A percentile compares a stretch with the other conserved stretches of the same genome.
phyloP scores from a whole-genome alignment of 2,113 vertebrate genomes.

The Istiophorus platypterus region DNA sequence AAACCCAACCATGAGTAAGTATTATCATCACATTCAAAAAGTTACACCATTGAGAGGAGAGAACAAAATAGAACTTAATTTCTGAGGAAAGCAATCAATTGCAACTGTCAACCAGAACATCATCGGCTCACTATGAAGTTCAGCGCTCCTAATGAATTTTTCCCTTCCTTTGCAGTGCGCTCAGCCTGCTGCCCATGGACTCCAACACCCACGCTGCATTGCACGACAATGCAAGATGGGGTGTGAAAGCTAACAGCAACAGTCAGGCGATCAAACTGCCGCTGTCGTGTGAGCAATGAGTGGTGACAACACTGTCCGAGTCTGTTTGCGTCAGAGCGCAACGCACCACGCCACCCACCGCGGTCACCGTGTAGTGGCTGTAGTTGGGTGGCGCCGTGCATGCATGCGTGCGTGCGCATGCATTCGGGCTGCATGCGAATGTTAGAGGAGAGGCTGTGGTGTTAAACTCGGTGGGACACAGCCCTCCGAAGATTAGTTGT shows the following conservation, averaged over 20 bases:
- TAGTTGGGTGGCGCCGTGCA: slow-evolving; percentile 13
- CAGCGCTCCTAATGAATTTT: background rate
- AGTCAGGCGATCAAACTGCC: slow-evolving; percentile 28
- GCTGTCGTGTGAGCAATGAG: slow-evolving; percentile 61
- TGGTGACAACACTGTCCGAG: slow-evolving; percentile 47
- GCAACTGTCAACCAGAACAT: background rate
- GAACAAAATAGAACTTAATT: background rate
- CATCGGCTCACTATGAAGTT: background rate
- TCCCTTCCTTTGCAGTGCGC: background rate
- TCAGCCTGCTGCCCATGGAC: slow-evolving; percentile 38
- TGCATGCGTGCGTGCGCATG: background rate
- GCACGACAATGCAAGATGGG: slow-evolving; percentile 65
- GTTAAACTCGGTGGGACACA: slow-evolving; percentile 29
- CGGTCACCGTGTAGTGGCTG: no score
- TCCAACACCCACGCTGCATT: slow-evolving; percentile 68
- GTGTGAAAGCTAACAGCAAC: slow-evolving; percentile 62
- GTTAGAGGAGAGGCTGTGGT: slow-evolving; percentile 17
- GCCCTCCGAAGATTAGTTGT: slow-evolving; percentile 50
- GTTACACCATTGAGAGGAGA: background rate
- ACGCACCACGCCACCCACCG: slow-evolving; percentile 23
- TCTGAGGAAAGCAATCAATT: background rate
- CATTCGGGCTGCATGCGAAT: slow-evolving; percentile 13
- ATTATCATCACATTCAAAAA: background rate
- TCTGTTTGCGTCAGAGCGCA: slow-evolving; percentile 47
- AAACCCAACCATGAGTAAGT: background rate